Conservation (phyloP, 2,113 vertebrate genomes). For the Zootoca vivipara region DNA sequence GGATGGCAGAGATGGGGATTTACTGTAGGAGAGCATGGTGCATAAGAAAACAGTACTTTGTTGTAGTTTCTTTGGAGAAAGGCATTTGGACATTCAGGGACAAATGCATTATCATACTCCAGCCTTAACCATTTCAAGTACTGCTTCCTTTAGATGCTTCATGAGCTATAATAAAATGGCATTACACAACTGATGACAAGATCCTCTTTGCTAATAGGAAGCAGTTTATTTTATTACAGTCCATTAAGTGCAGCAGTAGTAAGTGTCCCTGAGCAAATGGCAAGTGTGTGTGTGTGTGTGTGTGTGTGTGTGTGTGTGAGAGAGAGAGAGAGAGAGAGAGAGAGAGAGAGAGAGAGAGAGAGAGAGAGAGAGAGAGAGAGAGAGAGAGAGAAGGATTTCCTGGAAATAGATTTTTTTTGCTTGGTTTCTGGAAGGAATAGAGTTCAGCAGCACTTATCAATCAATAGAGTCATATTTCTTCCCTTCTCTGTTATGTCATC, state of each 20-base stretch:
- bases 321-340: too few relatives aligned
- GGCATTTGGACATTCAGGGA: not conserved
- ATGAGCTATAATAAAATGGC: constrained; percentile 48
- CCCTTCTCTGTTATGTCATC: constrained; percentile 18
- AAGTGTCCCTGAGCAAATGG: constrained; percentile 28
- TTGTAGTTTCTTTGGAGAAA: not conserved
- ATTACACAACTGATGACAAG: constrained; percentile 53
- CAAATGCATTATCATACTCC: not conserved
- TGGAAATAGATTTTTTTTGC: constrained; percentile 45
- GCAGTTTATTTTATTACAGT: constrained; percentile 58
- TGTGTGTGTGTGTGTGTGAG: constrained; percentile 24
- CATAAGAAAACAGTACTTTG: not conserved
- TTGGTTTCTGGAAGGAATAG: constrained; percentile 56
- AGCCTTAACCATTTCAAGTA: constrained; percentile 1
- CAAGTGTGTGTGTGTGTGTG: not conserved
- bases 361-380: too few relatives aligned
- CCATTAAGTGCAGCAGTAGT: constrained; percentile 55
- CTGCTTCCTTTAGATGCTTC: constrained; percentile 36
- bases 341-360: too few relatives aligned
- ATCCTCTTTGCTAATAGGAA: constrained; percentile 45
- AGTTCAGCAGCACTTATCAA: constrained; percentile 17
- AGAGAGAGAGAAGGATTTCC: constrained; percentile 46
- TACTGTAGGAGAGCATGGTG: not conserved
- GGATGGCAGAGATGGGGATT: not conserved
- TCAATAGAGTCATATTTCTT: not conserved